These are phyloP conservation scores for Lutraria rhynchaena DNA, from an alignment of 1,140 invertebrate species.

Conservation along the genomic window DNA sequence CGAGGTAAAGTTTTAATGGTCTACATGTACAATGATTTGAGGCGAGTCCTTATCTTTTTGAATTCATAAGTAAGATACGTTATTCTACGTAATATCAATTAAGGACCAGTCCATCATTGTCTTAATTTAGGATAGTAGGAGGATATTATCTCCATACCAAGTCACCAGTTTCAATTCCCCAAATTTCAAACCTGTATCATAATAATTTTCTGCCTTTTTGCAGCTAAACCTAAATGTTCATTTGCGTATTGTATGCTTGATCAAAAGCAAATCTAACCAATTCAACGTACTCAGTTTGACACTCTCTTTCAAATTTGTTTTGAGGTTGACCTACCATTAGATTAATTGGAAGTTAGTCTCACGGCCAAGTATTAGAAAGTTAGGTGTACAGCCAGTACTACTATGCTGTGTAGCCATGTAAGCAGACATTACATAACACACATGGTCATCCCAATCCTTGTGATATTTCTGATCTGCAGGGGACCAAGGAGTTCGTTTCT, in stretches of 20 bases:
- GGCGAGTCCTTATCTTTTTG: conserved; percentile 6
- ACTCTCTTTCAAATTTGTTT: not conserved
- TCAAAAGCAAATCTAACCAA: conserved; percentile 18
- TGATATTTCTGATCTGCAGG: no score
- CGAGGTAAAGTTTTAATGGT: no score
- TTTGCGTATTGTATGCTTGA: conserved; percentile 9
- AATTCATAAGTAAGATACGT: conserved; percentile 37
- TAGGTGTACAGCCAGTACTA: conserved; percentile 63
- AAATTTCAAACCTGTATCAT: conserved; percentile 58
- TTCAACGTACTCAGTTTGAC: conserved; percentile 44
- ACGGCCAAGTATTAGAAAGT: no score
- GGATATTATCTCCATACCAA: conserved; percentile 63
- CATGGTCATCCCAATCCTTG: conserved; percentile 68
- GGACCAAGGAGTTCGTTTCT: no score
- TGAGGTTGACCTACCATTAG: conserved; percentile 35
- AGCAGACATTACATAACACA: conserved; percentile 62
- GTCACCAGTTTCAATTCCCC: conserved; percentile 35
- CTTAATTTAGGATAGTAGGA: conserved; percentile 27
- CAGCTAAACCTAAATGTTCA: conserved; percentile 22
- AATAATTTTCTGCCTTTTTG: conserved; percentile 61
- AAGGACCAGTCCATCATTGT: conserved; percentile 35
- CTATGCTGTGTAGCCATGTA: conserved; percentile 60
- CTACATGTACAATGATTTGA: conserved; percentile 59
- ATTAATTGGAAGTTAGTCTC: no score
- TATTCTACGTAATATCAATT: conserved; percentile 7